These are phyloP conservation scores for Anabas testudineus DNA, from an alignment of 2,797 vertebrate species.

Conservation along the genomic window DNA sequence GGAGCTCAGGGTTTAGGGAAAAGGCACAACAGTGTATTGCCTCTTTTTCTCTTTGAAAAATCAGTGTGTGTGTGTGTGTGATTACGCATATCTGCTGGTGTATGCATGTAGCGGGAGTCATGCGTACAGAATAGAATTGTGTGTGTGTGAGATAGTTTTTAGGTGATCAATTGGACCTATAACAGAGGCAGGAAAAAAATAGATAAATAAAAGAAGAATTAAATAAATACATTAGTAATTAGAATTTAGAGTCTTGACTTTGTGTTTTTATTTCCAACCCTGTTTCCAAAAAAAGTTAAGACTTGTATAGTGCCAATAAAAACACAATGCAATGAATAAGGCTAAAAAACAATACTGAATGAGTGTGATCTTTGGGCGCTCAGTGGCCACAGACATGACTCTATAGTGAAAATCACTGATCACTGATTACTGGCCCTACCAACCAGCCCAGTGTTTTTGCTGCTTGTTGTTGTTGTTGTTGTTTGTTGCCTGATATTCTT, in stretches of 20 bases:
- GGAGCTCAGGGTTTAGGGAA: constrained; percentile 51
- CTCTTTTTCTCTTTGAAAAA: constrained; percentile 39
- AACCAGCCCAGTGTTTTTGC: too few relatives aligned
- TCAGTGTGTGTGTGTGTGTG: constrained; percentile 5
- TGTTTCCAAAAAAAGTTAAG: too few relatives aligned
- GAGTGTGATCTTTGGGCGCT: too few relatives aligned
- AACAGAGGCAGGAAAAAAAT: neutral
- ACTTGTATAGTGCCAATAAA: too few relatives aligned
- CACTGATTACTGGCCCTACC: too few relatives aligned
- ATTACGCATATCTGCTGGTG: constrained; percentile 36
- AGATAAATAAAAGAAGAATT: neutral
- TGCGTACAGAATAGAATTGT: neutral
- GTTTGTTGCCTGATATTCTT: too few relatives aligned
- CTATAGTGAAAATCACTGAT: too few relatives aligned
- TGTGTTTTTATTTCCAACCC: too few relatives aligned
- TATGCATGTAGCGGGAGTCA: constrained; percentile 1
- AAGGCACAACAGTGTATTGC: constrained; percentile 29
- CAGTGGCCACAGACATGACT: too few relatives aligned
- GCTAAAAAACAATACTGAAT: too few relatives aligned
- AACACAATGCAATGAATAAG: too few relatives aligned
- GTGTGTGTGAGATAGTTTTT: neutral
- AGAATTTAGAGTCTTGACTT: neutral
- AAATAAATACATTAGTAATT: constrained; percentile 1
- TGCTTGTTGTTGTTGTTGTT: too few relatives aligned
- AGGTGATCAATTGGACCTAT: constrained; percentile 4